Evolutionary conservation across 2,888 invertebrate genomes (phyloP).

Genomic region (Didymodactylos carnosus): DNA sequence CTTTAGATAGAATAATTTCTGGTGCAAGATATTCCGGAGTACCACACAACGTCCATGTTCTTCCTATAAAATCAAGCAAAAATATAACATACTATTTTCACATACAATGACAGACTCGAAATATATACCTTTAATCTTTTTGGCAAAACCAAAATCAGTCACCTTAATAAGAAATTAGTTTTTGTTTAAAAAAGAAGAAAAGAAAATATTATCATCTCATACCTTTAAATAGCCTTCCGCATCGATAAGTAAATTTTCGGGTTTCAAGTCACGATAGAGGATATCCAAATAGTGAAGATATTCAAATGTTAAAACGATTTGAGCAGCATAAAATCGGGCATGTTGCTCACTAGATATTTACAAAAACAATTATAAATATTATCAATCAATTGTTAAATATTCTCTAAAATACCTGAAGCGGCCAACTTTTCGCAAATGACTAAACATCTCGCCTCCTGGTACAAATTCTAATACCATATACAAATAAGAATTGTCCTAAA

Average conservation of each 20-base stretch:
- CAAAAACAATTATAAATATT: no score
- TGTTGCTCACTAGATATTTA: conserved; percentile 69
- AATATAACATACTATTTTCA: no score
- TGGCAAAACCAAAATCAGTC: conserved; percentile 97
- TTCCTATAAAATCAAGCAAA: conserved; percentile 26
- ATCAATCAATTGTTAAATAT: no score
- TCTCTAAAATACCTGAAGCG: conserved; percentile 62
- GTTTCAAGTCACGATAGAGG: conserved; percentile 73
- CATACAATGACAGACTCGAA: no score
- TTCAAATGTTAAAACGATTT: conserved; percentile 96
- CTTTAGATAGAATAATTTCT: conserved; percentile 45
- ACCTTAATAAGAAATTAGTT: no score
- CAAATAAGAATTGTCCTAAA: conserved; percentile 81
- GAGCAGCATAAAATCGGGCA: conserved; percentile 93
- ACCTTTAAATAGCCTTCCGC: neutral
- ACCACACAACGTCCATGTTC: conserved; percentile 98
- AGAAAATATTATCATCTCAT: no score
- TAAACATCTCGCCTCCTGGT: conserved; percentile 99
- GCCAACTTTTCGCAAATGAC: conserved; percentile 88
- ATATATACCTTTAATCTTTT: conserved; percentile 60
- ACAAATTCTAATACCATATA: conserved; percentile 99
- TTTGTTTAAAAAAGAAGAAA: no score
- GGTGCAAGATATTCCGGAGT: conserved; percentile 66
- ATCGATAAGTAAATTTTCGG: neutral
- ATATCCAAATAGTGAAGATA: conserved; percentile 96